Conservation (phyloP, 2,113 vertebrate genomes). For the Crotalus helleri region DNA sequence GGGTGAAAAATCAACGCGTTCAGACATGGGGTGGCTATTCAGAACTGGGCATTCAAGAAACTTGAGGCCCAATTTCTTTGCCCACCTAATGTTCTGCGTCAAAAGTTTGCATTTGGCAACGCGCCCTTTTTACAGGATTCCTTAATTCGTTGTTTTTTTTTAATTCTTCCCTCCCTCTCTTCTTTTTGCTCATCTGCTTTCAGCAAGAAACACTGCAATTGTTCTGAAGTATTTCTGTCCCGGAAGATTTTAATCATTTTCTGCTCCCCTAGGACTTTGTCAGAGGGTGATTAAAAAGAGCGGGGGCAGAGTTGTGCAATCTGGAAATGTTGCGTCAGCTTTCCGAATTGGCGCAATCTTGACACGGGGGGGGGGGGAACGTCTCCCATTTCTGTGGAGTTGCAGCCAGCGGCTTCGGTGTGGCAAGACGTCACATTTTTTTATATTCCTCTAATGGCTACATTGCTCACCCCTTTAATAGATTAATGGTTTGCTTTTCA, state of each 20-base stretch:
- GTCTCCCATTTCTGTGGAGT: not conserved
- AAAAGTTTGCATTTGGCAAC: not conserved
- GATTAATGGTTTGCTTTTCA: not conserved
- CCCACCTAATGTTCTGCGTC: accelerated
- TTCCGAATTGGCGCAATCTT: not conserved
- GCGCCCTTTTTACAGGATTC: not conserved
- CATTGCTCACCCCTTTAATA: not conserved
- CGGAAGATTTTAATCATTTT: not conserved
- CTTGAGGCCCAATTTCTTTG: not conserved
- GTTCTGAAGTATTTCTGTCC: not conserved
- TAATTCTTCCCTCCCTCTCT: accelerated
- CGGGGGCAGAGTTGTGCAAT: not conserved
- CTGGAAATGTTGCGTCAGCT: not conserved
- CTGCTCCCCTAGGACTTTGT: not conserved
- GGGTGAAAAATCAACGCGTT: too few relatives aligned
- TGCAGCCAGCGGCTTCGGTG: not conserved
- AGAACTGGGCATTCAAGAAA: not conserved
- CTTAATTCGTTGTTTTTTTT: not conserved
- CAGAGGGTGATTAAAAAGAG: not conserved
- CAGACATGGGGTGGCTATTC: too few relatives aligned
- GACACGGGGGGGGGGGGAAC: not conserved
- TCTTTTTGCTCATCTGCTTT: not conserved
- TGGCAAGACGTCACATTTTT: not conserved
- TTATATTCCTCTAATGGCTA: not conserved
- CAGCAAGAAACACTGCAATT: not conserved